Evolutionary conservation across 92 coral and sea anemone genomes (phyloP).

Genomic region (Ricordea florida): DNA sequence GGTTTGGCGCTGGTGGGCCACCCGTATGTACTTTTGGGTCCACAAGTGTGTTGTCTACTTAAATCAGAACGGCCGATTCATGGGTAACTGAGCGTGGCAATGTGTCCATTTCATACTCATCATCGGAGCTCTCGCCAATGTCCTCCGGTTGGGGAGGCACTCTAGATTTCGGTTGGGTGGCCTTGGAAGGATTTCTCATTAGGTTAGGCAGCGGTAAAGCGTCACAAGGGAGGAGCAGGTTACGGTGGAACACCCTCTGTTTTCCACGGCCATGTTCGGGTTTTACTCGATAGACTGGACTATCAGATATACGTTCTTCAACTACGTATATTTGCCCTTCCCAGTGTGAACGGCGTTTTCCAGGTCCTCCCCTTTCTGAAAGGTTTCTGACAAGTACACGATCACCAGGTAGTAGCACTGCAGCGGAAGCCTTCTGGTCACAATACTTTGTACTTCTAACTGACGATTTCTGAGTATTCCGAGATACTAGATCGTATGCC

Average conservation of each 20-base stretch:
- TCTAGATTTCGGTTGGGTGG: background rate
- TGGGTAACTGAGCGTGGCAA: background rate
- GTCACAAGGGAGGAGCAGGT: background rate
- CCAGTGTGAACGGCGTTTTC: background rate
- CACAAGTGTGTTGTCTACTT: too few relatives aligned
- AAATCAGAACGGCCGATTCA: too few relatives aligned
- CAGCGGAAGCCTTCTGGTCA: constrained; percentile 2
- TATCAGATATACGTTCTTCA: background rate
- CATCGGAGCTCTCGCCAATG: too few relatives aligned
- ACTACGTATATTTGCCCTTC: background rate
- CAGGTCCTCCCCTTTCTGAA: too few relatives aligned
- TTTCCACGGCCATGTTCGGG: background rate
- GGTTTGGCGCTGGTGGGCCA: background rate
- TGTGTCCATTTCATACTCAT: too few relatives aligned
- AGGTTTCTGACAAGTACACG: too few relatives aligned
- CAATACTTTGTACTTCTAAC: background rate
- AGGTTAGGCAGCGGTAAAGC: background rate
- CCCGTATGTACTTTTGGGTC: background rate
- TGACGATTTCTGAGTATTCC: too few relatives aligned
- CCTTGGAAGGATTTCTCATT: background rate
- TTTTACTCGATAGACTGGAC: too few relatives aligned
- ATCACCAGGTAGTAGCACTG: constrained; percentile 10
- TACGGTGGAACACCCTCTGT: background rate
- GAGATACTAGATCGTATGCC: background rate
- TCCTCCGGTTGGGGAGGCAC: too few relatives aligned